Evolutionary conservation across 2,113 vertebrate species (phyloP), one percentile per base, ranked within the genome.

Genomic region (Pycnonotus jocosus): DNA sequence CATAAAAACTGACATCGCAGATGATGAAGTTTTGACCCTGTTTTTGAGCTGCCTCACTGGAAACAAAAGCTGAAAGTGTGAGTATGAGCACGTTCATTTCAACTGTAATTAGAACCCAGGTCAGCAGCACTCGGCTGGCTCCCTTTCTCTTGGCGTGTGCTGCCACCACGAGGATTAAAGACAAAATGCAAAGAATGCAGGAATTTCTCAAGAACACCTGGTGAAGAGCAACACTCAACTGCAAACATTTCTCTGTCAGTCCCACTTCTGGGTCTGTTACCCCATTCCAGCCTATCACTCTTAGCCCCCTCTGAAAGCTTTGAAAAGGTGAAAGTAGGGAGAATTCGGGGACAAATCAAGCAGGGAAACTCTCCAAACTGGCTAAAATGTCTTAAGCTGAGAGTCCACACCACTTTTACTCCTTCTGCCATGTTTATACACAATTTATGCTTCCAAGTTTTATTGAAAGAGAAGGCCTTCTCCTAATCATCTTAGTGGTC

Each of bases 141-240:
- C 53, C 44, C 79, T 60, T 79, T 78, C 64, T 31, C 47, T 91
- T 91, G 70, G 82, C 9, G 82, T 94, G 78, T 97, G 88, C 97
- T 97, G 97, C 97, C 97, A 97, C 93, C 97, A 77, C 1, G 88
- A 96, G 97, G 97, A 88, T 47, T 38, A 74, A 66, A 42, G 33
- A 58, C 40, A 74, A 24, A 96, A 81, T 35, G 81, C 95, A 95
- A 77, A 23, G 33, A 65, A 71, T 7, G 30, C 11, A 38, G 2
- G 23, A 82, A 90, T 56, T 47, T 33, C 30, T 35, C 37, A 19
- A 12, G 25, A 77, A 79, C 20, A 11, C 28, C 30, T 2, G 1
- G 15, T 13, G 20, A 87, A 79, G 24, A 25, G 2, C 9, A 80
- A n/a, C 19, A 56, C 11, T 15, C 6, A 23, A 17, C 4, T 68